Evolutionary conservation across 2,888 invertebrate genomes (phyloP).

Genomic region (Trichopria drosophilae): DNA sequence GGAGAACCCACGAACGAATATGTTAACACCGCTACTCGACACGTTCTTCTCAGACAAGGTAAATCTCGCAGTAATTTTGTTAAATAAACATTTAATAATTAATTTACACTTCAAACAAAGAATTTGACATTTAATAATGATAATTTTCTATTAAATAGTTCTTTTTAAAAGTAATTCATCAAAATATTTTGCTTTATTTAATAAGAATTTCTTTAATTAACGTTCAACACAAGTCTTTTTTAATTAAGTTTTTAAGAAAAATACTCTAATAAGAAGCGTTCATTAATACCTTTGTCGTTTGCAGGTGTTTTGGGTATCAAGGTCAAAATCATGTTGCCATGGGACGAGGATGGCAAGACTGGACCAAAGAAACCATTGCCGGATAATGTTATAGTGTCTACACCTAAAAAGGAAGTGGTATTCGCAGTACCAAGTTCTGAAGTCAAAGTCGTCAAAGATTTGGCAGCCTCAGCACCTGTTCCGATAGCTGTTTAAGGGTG

Average conservation of each 20-base stretch:
- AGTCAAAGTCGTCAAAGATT: conserved; percentile 68
- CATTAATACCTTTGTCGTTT: not conserved
- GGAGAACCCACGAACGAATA: conserved; percentile 99
- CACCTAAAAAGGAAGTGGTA: conserved; percentile 92
- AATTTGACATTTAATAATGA: too few relatives aligned
- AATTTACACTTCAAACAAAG: too few relatives aligned
- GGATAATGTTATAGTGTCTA: conserved; percentile 94
- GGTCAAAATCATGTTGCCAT: conserved; percentile 99
- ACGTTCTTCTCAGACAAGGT: conserved; percentile 96
- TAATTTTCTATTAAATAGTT: too few relatives aligned
- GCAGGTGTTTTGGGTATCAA: conserved; percentile 67
- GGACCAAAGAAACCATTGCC: conserved; percentile 98
- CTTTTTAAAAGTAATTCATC: too few relatives aligned
- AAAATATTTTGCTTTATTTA: conserved; percentile 1
- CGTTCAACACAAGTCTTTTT: not conserved
- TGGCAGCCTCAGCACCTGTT: conserved; percentile 14
- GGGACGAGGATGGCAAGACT: conserved; percentile 95
- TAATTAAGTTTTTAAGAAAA: too few relatives aligned
- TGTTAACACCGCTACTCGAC: conserved; percentile 96
- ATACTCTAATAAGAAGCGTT: too few relatives aligned
- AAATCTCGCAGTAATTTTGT: conserved; percentile 24
- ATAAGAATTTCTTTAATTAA: not conserved
- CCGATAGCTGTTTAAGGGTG: conserved; percentile 48
- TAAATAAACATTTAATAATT: too few relatives aligned
- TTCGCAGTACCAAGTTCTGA: conserved; percentile 75